Conservation (phyloP, 2,888 invertebrate species). For the Sicus ferrugineus region DNA sequence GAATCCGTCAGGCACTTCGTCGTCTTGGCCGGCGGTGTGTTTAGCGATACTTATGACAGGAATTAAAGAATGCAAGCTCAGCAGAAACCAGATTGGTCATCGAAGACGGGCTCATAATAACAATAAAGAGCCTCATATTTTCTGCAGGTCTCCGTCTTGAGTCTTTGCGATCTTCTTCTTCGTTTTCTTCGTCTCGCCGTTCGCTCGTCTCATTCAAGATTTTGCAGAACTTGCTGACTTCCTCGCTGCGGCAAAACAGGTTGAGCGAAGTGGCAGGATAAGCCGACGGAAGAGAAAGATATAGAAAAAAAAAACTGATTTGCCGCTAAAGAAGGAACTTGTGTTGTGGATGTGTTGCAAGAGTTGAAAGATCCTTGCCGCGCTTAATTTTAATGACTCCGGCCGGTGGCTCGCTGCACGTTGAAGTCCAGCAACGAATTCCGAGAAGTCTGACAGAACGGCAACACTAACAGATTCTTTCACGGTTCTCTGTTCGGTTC, state of each 20-base stretch:
- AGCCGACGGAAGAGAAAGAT: neutral
- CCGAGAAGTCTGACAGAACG: too few species aligned
- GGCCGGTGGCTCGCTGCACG: neutral
- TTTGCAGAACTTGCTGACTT: neutral
- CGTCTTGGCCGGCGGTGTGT: neutral
- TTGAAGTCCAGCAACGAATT: too few species aligned
- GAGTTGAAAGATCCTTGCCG: slow-evolving; percentile 5
- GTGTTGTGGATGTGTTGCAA: neutral
- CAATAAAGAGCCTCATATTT: neutral
- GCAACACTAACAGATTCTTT: too few species aligned
- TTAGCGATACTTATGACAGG: neutral
- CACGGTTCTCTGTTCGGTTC: too few species aligned
- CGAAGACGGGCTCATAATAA: slow-evolving; percentile 8
- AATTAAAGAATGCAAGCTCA: neutral
- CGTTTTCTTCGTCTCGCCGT: neutral
- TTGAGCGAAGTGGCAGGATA: neutral
- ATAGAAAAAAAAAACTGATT: neutral
- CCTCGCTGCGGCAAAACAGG: neutral
- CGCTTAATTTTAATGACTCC: neutral
- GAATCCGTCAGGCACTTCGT: neutral
- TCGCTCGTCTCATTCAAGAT: neutral
- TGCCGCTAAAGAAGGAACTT: neutral
- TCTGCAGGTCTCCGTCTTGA: neutral
- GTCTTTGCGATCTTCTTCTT: neutral
- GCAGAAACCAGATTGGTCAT: neutral